A percentile compares a stretch with the other conserved stretches of the same genome.
phyloP scores from a whole-genome alignment of 1,140 invertebrate genomes.

The Pectinophora gossypiella region DNA sequence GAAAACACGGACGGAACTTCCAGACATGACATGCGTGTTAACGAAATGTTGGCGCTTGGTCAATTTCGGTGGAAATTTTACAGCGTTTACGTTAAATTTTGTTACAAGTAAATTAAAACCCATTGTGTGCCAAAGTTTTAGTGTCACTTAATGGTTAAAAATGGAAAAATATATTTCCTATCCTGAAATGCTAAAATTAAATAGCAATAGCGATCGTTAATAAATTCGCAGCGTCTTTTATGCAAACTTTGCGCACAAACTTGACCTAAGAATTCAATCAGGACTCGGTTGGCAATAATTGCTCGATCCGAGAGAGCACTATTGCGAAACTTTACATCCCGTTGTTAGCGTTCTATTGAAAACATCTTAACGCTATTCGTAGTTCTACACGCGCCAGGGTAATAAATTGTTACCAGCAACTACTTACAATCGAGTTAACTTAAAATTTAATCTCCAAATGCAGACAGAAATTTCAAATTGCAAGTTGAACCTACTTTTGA shows the following conservation, averaged over 20 bases:
- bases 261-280: slow-evolving; percentile 71
- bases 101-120: slow-evolving; percentile 51
- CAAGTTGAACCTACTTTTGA: slow-evolving; percentile 11
- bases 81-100: slow-evolving; percentile 42
- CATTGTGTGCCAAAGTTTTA: not conserved
- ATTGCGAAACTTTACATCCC: slow-evolving; percentile 67
- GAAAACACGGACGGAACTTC: slow-evolving; percentile 64
- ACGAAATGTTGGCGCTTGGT: slow-evolving; percentile 62
- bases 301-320: slow-evolving; percentile 60
- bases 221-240: slow-evolving; percentile 61
- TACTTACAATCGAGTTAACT: slow-evolving; percentile 57
- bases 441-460: slow-evolving; percentile 66
- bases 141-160: not conserved
- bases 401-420: slow-evolving; percentile 62
- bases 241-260: slow-evolving; percentile 60
- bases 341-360: slow-evolving; percentile 69
- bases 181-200: not conserved
- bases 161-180: too few species aligned
- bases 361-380: slow-evolving; percentile 68
- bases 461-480: slow-evolving; percentile 40
- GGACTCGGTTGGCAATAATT: slow-evolving; percentile 69
- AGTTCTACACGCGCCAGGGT: slow-evolving; percentile 50
- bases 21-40: slow-evolving; percentile 69
- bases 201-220: slow-evolving; percentile 16
- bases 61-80: slow-evolving; percentile 54